Conservation (phyloP, 1,140 invertebrate species). For the Papilio polyxenes region DNA sequence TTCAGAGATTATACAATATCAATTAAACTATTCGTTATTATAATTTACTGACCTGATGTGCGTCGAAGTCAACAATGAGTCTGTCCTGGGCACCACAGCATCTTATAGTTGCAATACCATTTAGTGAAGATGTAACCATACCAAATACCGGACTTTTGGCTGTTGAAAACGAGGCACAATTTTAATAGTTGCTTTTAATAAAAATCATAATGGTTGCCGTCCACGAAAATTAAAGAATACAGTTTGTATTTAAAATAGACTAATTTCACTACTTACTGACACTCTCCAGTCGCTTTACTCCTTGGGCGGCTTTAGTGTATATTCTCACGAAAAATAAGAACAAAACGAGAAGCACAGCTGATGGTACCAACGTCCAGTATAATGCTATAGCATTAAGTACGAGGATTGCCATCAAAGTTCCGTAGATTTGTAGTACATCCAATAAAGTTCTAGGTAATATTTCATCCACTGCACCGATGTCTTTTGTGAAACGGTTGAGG, state of each 20-base stretch:
- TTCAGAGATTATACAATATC: too few relatives aligned
- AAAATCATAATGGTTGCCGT: neutral
- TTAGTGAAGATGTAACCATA: constrained; percentile 87
- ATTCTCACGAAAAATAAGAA: constrained; percentile 87
- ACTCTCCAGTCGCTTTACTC: constrained; percentile 93
- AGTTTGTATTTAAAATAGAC: neutral
- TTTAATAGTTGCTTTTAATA: constrained; percentile 1
- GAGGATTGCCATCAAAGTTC: constrained; percentile 81
- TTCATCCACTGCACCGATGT: constrained; percentile 91
- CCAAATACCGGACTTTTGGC: constrained; percentile 90
- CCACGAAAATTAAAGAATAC: too few relatives aligned
- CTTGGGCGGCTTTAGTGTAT: constrained; percentile 90
- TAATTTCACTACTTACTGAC: constrained; percentile 81
- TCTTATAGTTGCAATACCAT: constrained; percentile 89
- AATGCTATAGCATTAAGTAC: constrained; percentile 87
- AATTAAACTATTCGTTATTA: neutral
- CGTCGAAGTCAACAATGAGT: constrained; percentile 85
- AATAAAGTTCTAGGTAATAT: constrained; percentile 88
- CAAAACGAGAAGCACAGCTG: constrained; percentile 83
- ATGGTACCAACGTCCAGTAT: constrained; percentile 87
- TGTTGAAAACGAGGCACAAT: constrained; percentile 77
- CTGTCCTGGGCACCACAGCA: constrained; percentile 83
- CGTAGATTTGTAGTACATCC: constrained; percentile 87
- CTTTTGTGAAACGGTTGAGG: constrained; percentile 88
- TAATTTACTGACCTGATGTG: constrained; percentile 80